Conservation (phyloP, 2,113 vertebrate species). For the Eudyptes chrysolophus region DNA sequence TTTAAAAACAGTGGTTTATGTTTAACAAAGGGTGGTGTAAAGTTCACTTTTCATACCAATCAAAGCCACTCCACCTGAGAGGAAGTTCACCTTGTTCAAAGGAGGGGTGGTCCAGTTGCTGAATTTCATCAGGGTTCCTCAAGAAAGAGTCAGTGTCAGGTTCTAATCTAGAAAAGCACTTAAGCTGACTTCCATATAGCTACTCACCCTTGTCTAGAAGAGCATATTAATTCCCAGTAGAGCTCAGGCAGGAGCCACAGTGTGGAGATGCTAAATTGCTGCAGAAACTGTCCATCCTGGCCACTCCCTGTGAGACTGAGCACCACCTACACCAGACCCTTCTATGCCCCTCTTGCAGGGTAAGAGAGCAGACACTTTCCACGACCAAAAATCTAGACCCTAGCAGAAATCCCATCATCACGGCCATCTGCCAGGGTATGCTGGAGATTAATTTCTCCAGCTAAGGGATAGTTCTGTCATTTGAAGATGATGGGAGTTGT, state of each 20-base stretch:
- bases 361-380: background rate
- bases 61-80: background rate
- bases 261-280: background rate
- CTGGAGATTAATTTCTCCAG: background rate
- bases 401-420: background rate
- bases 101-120: background rate
- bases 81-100: background rate
- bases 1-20: background rate
- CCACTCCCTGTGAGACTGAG: background rate
- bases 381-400: background rate
- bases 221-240: background rate
- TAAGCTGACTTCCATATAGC: background rate
- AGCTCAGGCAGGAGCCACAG: background rate
- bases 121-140: background rate
- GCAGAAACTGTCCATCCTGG: background rate
- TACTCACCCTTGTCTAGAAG: background rate
- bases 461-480: background rate
- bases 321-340: background rate
- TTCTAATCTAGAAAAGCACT: background rate
- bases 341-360: background rate
- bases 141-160: background rate
- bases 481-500: conserved; percentile 5
- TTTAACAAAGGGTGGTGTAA: background rate
- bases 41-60: background rate
- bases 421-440: background rate